phyloP scores from a whole-genome alignment of 2,797 vertebrate species.

The Acanthornis magna region DNA sequence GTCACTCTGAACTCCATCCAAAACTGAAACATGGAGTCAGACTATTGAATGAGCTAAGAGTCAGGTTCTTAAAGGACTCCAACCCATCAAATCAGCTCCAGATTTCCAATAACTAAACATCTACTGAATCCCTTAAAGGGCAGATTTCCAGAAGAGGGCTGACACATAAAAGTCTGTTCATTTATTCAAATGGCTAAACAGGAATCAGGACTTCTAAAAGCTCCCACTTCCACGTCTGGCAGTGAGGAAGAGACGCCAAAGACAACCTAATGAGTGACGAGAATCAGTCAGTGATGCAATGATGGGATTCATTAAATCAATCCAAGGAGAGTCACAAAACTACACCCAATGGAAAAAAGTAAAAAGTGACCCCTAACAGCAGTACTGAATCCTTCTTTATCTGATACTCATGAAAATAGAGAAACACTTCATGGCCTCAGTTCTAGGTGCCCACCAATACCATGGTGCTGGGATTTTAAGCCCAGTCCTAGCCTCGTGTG shows the following conservation, averaged over 20 bases:
- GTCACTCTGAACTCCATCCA: background rate
- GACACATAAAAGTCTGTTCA: background rate
- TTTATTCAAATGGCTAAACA: background rate
- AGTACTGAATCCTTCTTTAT: background rate
- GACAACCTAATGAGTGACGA: background rate
- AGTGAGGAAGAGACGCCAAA: background rate
- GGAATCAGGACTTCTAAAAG: background rate
- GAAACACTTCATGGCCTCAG: background rate
- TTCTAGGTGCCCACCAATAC: background rate
- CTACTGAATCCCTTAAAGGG: background rate
- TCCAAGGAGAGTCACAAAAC: background rate
- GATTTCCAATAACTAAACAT: constrained; percentile 6
- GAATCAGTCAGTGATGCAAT: background rate
- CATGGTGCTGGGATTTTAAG: background rate
- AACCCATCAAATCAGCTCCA: background rate
- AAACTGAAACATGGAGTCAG: constrained; percentile 3
- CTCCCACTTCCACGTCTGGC: background rate
- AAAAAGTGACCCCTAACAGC: background rate
- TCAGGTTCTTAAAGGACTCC: background rate
- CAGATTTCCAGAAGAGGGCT: background rate
- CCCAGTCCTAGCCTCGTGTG: background rate
- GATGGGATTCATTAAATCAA: background rate
- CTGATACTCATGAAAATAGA: background rate
- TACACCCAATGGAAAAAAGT: background rate
- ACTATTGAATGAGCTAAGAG: constrained; percentile 13